Percentiles rank a stretch among this genome's conserved stretches.
Conservation (phyloP, 92 coral and sea anemone species). For the Zoanthus solanderi region DNA sequence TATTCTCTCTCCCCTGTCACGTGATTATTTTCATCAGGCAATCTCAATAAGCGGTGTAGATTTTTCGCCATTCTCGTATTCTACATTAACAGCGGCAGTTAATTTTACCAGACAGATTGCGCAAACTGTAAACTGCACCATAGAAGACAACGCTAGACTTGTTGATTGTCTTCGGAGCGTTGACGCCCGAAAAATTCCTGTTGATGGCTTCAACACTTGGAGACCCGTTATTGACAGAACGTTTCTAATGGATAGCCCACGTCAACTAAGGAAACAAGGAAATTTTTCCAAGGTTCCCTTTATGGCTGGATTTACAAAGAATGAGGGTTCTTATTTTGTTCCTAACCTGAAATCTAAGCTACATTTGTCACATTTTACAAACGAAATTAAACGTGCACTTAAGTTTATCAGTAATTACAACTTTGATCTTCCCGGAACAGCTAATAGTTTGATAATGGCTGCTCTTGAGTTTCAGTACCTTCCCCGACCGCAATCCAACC, state of each 20-base stretch:
- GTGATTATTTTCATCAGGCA: constrained; percentile 40
- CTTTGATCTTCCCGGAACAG: constrained; percentile 23
- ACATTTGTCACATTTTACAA: neutral
- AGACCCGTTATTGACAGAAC: constrained; percentile 63
- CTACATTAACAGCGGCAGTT: constrained; percentile 29
- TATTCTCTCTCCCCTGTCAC: constrained; percentile 44
- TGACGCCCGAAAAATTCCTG: constrained; percentile 32
- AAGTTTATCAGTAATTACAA: neutral
- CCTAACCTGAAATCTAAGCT: neutral
- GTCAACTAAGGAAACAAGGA: constrained; percentile 32
- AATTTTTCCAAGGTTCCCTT: constrained; percentile 34
- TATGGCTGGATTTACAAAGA: constrained; percentile 56
- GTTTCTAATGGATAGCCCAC: constrained; percentile 62
- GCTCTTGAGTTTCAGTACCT: constrained; percentile 65
- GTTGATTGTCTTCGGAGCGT: constrained; percentile 53
- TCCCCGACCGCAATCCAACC: constrained; percentile 56
- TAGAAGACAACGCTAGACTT: constrained; percentile 16
- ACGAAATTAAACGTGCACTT: constrained; percentile 19
- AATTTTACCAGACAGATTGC: constrained; percentile 52
- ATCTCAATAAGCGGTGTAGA: constrained; percentile 65
- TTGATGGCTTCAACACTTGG: constrained; percentile 39
- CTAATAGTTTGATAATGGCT: constrained; percentile 39
- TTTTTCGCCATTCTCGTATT: constrained; percentile 47
- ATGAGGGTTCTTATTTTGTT: constrained; percentile 49
- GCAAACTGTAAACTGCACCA: constrained; percentile 36